Evolutionary conservation across 2,797 vertebrate genomes (phyloP), one percentile per base, ranked within the genome.

Genomic region (Diplodus puntazzo): DNA sequence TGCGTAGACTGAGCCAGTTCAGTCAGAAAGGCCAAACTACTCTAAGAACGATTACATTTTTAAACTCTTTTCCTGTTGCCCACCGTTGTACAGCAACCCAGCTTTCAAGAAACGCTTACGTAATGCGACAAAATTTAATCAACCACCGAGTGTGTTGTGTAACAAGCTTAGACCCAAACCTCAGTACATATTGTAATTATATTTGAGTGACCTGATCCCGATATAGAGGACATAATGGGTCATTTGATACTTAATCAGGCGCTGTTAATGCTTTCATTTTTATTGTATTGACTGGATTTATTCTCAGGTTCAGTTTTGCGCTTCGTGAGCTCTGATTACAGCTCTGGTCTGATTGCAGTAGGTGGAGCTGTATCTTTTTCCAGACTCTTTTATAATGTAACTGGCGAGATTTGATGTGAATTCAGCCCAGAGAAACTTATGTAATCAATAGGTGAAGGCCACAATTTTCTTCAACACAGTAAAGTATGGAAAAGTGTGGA

Each of bases 41-140:
- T 89, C 89, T 79, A 79, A 79, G 73, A 82, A 64, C 34, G 61
- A 92, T 91, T 86, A 81, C 63, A 83, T 34, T 50, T 84, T 87
- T 83, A 75, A 91, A 91, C 64, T 54, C 34, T 66, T 55, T 81
- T 75, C 65, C 83, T 46, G 74, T 77, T 79, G 69, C 70, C 73
- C 14, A 7, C 49, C 50, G 50, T 75, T 79, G 39, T 59, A 71
- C 46, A 18, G 57, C 66, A 69, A 27, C 34, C 72, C 71, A 43
- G 83, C 77, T 87, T 91, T 88, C 65, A 88, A 80, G 81, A 84
- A 85, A 81, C 2, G 34, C 76, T 92, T 86, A 86, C 4, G 12
- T 70, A 86, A 89, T 39, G 39, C 65, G 68, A 74, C 77, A 66
- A 79, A 63, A 78, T 89, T 50, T 69, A 86, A 91, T 88, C 77